Base-by-base conservation (phyloP, 23 tunicate genomes). In the Styela plicata region DNA sequence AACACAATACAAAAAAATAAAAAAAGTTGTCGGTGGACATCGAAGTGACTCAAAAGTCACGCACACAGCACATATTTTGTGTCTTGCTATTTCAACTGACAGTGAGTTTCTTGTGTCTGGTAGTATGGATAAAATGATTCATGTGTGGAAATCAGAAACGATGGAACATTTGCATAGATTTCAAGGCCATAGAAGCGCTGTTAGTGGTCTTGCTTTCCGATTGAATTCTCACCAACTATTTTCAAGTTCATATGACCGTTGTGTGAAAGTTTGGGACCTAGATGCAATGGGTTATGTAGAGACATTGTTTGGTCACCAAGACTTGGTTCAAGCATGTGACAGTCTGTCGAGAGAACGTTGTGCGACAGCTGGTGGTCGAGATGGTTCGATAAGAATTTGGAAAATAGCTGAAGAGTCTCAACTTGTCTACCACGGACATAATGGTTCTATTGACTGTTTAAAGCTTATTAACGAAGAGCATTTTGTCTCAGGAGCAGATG, bases 351-450 rank as follows among this genome's bases (percentile, higher is more conserved):
- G 92, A 71, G 99, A 96, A 24, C 69, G 99, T 64, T 88, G 94
- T 78, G 82, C 89, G 2, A 91, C 97, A 61, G 89, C 88, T 62
- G 97, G 99, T 33, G 99, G 99, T 36, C 74, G 94, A 33, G 99
- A 96, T 77, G 85, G 96, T n/a, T 87, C 89, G 34, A 89, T 91
- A 76, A 68, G 98, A 69, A 69, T 93, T 29, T 93, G 98, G 98
- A 93, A 93, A 79, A 88, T 93, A 34, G 87, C 63, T 36, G 98
- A 96, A 65, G 99, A 96, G 64, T 87, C 97, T 0, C 99, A 96
- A 62, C 87, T 96, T 32, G 74, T 91, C 3, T 93, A 33, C 36
- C 84, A 85, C 79, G 93, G 98, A 2, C 87, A 88, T 67, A 27
- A 73, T 0, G 90, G 90, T 16, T 87, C 91, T 2, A 82, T 88